Evolutionary conservation across 2,888 invertebrate genomes (phyloP).

Genomic region (Nomada ferruginata): DNA sequence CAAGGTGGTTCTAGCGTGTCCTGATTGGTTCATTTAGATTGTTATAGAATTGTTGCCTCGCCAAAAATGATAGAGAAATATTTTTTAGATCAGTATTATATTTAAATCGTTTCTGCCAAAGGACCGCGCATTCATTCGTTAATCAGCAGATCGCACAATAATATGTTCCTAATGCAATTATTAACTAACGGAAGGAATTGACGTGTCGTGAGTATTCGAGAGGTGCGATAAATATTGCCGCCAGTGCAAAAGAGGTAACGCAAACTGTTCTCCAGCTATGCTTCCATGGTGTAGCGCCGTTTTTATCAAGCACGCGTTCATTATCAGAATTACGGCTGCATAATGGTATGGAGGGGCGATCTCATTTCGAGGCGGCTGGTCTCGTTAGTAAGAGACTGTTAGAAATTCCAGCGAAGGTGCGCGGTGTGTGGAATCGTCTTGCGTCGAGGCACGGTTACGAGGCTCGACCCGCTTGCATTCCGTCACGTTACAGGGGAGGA

Average conservation of each 20-base stretch:
- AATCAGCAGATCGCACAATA: background rate
- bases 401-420: constrained; percentile 46
- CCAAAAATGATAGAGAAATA: too few relatives aligned
- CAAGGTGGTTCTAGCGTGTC: background rate
- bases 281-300: too few relatives aligned
- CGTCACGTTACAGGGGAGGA: constrained; percentile 71
- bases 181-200: background rate
- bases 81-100: background rate
- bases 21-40: background rate
- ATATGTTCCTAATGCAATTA: background rate
- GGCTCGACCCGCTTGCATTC: constrained; percentile 64
- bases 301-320: background rate
- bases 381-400: constrained; percentile 37
- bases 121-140: background rate
- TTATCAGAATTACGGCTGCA: background rate
- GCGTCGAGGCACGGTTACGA: constrained; percentile 37
- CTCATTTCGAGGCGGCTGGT: constrained; percentile 16
- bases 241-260: too few relatives aligned
- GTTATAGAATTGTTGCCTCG: too few relatives aligned
- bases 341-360: constrained; percentile 20
- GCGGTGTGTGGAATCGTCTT: constrained; percentile 39
- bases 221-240: too few relatives aligned
- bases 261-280: too few relatives aligned
- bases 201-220: too few relatives aligned
- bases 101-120: background rate